phyloP scores from a whole-genome alignment of 2,888 invertebrate species.

The Zhengitettix transpicula region DNA sequence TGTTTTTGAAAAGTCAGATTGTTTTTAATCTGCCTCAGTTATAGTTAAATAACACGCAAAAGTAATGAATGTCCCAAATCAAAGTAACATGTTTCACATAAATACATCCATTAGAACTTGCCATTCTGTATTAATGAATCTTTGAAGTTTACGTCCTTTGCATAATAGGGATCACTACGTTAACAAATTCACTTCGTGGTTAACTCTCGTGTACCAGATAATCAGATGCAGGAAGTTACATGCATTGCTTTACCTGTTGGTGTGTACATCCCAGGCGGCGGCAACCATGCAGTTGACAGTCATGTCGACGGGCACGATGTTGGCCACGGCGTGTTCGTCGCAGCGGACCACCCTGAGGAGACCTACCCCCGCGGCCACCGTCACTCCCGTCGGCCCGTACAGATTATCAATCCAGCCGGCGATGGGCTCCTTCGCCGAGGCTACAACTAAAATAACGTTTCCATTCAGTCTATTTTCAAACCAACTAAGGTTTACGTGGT shows the following conservation, averaged over 20 bases:
- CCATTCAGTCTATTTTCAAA: no score
- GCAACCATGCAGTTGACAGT: slow-evolving; percentile 42
- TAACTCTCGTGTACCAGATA: not conserved
- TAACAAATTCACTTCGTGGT: no score
- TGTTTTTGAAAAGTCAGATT: no score
- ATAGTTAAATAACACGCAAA: no score
- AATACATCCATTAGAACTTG: no score
- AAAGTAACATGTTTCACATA: no score
- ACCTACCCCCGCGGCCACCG: slow-evolving; percentile 36
- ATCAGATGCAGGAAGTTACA: not conserved
- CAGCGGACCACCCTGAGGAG: slow-evolving; percentile 41
- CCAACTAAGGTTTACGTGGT: no score
- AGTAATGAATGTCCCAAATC: no score
- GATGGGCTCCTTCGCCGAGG: slow-evolving; percentile 27
- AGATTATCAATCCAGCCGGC: slow-evolving; percentile 52
- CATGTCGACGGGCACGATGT: slow-evolving; percentile 52
- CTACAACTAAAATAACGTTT: slow-evolving; percentile 17
- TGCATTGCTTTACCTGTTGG: not conserved
- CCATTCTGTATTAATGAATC: no score
- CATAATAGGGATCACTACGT: no score
- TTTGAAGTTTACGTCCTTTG: no score
- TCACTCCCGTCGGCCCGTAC: slow-evolving; percentile 45
- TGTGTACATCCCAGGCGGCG: slow-evolving; percentile 33
- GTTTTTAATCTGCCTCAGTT: no score
- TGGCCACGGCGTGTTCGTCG: slow-evolving; percentile 33